These are phyloP conservation scores for Euzetes globulus DNA, from an alignment of 2,888 invertebrate genomes.

Conservation along the genomic window DNA sequence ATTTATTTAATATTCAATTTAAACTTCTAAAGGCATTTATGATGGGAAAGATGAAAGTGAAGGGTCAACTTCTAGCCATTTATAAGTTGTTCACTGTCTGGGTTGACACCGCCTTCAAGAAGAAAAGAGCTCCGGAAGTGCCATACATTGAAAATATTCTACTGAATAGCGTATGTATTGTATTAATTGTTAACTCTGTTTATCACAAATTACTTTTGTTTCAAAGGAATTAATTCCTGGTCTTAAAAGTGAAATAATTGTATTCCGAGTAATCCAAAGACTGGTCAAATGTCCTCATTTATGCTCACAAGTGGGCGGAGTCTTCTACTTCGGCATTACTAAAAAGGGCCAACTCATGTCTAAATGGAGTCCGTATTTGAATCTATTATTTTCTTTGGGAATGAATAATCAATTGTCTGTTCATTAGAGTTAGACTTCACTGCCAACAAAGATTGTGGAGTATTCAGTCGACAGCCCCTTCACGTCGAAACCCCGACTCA, in stretches of 20 bases:
- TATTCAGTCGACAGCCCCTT: neutral
- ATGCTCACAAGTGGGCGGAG: neutral
- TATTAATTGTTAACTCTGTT: neutral
- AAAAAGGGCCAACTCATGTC: neutral
- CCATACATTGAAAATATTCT: constrained; percentile 1
- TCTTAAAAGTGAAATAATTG: constrained; percentile 1
- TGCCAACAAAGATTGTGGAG: neutral
- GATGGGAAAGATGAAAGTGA: constrained; percentile 10
- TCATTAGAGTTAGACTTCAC: neutral
- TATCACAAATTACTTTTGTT: neutral
- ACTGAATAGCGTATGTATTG: neutral
- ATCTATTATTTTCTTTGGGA: neutral
- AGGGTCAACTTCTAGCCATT: neutral
- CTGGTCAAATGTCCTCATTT: neutral
- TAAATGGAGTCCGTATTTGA: neutral
- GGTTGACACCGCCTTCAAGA: neutral
- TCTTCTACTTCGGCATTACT: neutral
- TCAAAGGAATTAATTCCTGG: neutral
- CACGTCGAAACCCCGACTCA: neutral
- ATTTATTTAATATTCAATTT: neutral
- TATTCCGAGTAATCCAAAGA: neutral
- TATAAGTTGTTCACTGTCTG: constrained; percentile 3
- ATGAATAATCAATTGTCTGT: neutral
- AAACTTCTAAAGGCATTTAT: constrained; percentile 3
- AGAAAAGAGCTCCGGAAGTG: constrained; percentile 12